A percentile compares a stretch with the other conserved stretches of the same genome.
These are phyloP conservation scores for Gobio gobio DNA, from an alignment of 2,113 vertebrate genomes.

Conservation along the genomic window DNA sequence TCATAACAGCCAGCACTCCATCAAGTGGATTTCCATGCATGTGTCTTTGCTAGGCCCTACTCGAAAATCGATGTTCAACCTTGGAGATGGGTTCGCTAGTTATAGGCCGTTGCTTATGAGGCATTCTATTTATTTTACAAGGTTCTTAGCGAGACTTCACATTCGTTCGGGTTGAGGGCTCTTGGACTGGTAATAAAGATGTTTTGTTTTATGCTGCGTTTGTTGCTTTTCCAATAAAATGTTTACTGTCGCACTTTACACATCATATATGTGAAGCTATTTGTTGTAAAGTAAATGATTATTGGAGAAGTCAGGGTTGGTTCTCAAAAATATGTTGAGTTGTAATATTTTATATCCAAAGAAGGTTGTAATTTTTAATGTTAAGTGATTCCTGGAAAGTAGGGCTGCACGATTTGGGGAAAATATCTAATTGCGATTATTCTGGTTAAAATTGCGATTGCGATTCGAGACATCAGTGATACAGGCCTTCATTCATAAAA, in stretches of 20 bases:
- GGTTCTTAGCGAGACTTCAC: neutral
- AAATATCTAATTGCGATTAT: too few relatives aligned
- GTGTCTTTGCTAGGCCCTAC: slow-evolving; percentile 82
- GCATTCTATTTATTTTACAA: neutral
- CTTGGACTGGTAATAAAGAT: slow-evolving; percentile 33
- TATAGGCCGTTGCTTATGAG: neutral
- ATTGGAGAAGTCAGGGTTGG: neutral
- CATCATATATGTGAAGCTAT: neutral
- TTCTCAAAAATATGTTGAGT: slow-evolving; percentile 3
- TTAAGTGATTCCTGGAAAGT: neutral
- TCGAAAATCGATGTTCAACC: slow-evolving; percentile 82
- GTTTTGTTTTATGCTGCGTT: slow-evolving; percentile 30
- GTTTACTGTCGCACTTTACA: neutral
- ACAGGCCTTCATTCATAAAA: too few relatives aligned
- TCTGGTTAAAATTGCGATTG: too few relatives aligned
- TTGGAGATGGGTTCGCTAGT: slow-evolving; percentile 68
- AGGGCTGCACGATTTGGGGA: too few relatives aligned
- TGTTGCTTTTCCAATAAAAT: slow-evolving; percentile 14
- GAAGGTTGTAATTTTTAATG: slow-evolving; percentile 29
- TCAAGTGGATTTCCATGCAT: slow-evolving; percentile 84
- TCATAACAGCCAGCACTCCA: slow-evolving; percentile 81
- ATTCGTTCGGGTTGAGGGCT: slow-evolving; percentile 15
- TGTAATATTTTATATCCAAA: neutral
- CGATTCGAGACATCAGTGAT: too few relatives aligned
- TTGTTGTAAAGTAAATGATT: neutral